These are phyloP conservation scores for Gadus chalcogrammus DNA, from an alignment of 2,113 vertebrate genomes.

Conservation along the genomic window DNA sequence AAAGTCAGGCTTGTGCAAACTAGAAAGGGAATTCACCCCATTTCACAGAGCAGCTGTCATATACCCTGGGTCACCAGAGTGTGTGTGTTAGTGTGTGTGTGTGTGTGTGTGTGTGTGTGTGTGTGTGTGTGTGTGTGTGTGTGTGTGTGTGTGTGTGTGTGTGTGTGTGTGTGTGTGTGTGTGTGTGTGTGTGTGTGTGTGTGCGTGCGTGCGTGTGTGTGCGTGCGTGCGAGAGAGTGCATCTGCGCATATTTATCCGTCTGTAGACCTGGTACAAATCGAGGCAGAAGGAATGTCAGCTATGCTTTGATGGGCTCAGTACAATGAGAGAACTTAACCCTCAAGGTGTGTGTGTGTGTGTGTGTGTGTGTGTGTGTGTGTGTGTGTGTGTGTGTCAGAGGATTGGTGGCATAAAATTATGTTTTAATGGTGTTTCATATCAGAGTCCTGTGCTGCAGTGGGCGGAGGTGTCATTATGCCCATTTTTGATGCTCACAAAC, in stretches of 20 bases:
- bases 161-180: background rate
- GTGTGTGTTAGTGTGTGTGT: background rate
- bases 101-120: background rate
- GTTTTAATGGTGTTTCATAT: constrained; percentile 24
- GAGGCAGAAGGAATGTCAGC: too few species aligned
- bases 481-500: constrained; percentile 19
- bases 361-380: background rate
- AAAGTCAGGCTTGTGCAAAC: background rate
- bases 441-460: constrained; percentile 24
- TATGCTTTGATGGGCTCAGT: too few species aligned
- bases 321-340: background rate
- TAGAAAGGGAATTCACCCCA: background rate
- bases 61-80: background rate
- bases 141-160: background rate
- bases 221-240: background rate
- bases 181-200: background rate
- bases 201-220: background rate
- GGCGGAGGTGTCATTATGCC: constrained; percentile 44
- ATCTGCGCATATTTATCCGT: constrained; percentile 3
- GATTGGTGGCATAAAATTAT: background rate
- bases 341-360: background rate
- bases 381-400: background rate
- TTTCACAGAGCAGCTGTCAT: background rate
- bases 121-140: background rate
- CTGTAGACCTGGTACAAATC: too few species aligned